phyloP scores from a whole-genome alignment of 1,140 invertebrate genomes.

The Drosophila malerkotliana region DNA sequence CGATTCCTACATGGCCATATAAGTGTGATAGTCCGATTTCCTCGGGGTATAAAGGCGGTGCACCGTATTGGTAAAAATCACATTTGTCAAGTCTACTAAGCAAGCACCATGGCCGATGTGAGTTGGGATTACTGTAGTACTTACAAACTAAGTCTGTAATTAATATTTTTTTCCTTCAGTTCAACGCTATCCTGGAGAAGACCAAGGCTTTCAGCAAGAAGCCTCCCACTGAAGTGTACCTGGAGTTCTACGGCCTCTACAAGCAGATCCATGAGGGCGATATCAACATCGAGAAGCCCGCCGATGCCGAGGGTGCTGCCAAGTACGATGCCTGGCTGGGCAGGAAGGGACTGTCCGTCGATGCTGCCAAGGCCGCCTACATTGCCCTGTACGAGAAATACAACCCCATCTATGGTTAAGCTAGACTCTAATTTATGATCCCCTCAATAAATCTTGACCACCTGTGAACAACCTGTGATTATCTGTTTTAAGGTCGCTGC shows the following conservation, averaged over 20 bases:
- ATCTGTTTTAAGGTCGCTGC: neutral
- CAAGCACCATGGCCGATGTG: conserved; percentile 66
- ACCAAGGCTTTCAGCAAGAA: conserved; percentile 91
- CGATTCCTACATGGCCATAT: conserved; percentile 27
- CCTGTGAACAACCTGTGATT: conserved; percentile 30
- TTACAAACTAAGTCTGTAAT: neutral
- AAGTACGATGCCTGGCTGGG: conserved; percentile 97
- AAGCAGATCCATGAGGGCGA: conserved; percentile 95
- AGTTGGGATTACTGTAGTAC: conserved; percentile 26
- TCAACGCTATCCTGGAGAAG: conserved; percentile 90
- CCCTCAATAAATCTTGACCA: conserved; percentile 46
- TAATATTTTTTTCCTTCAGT: conserved; percentile 84
- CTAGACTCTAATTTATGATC: conserved; percentile 3
- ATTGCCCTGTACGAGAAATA: conserved; percentile 90
- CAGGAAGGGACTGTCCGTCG: conserved; percentile 91
- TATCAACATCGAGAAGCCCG: conserved; percentile 87
- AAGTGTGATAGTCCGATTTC: conserved; percentile 23
- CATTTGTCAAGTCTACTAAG: conserved; percentile 26
- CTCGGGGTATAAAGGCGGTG: conserved; percentile 32
- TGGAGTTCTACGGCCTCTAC: conserved; percentile 94
- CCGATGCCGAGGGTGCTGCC: conserved; percentile 96
- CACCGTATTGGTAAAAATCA: neutral
- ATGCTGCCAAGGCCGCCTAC: conserved; percentile 93
- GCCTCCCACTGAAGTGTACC: conserved; percentile 92
- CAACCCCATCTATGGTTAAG: conserved; percentile 74